These are phyloP conservation scores for Macrostomum lignano DNA, from an alignment of 1,140 invertebrate genomes.

Conservation along the genomic window DNA sequence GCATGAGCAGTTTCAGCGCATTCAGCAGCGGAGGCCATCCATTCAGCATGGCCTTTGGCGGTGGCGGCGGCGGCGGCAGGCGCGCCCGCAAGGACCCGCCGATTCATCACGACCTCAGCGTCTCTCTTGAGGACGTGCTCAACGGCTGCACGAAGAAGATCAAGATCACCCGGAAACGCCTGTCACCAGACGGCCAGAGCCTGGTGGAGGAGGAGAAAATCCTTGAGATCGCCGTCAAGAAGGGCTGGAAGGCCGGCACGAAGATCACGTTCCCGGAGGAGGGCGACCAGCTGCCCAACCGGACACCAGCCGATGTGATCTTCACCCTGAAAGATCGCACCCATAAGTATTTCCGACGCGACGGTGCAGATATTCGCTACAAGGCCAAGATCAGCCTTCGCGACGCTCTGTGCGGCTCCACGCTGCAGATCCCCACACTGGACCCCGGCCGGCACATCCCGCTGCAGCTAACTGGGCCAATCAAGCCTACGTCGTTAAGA, in stretches of 20 bases:
- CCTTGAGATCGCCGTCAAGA: slow-evolving; percentile 43
- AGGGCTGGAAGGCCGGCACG: slow-evolving; percentile 34
- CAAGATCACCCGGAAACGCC: slow-evolving; percentile 41
- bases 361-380: slow-evolving; percentile 66
- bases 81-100: slow-evolving; percentile 56
- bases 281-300: slow-evolving; percentile 45
- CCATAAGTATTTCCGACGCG: slow-evolving; percentile 65
- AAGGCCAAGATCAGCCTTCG: slow-evolving; percentile 41
- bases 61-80: slow-evolving; percentile 6
- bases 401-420: slow-evolving; percentile 9
- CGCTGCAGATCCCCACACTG: slow-evolving; percentile 67
- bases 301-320: slow-evolving; percentile 70
- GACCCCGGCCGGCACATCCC: slow-evolving; percentile 50
- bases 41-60: slow-evolving; percentile 8
- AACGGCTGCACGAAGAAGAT: slow-evolving; percentile 50
- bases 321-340: slow-evolving; percentile 94
- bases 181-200: slow-evolving; percentile 34
- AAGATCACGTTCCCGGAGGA: slow-evolving; percentile 35
- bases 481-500: slow-evolving; percentile 65
- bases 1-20: slow-evolving; percentile 9
- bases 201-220: slow-evolving; percentile 42
- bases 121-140: slow-evolving; percentile 57
- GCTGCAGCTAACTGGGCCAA: slow-evolving; percentile 54
- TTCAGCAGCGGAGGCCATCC: slow-evolving; percentile 7
- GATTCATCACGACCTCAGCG: slow-evolving; percentile 80